Evolutionary conservation across 2,113 vertebrate species (phyloP), one percentile per base, ranked within the genome.

Genomic region (Corythornis madagascariensis): DNA sequence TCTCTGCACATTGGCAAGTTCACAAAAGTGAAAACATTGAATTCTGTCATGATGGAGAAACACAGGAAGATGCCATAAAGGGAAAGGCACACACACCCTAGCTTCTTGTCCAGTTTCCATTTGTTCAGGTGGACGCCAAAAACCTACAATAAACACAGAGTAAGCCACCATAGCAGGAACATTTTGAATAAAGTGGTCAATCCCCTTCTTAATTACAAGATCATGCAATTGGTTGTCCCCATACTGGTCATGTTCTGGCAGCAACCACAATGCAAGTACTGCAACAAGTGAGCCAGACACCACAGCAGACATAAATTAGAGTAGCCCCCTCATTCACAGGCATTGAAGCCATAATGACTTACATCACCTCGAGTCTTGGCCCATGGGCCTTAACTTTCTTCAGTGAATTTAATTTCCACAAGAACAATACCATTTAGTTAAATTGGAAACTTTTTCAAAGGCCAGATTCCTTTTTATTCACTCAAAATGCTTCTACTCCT

Each of bases 31-130:
- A 99, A 99, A 96, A 99, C 98, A 93, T 99, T 99, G 98, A 99
- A 99, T 89, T 99, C 99, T 26, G 99, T 99, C 98, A 99, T 98
- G 97, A 99, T 99, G 98, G 99, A 99, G 98, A 99, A 98, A 95
- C 99, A 99, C 94, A 99, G 97, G 98, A 99, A 99, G 97, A 99
- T 96, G 13, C 98, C 97, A 9, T 99, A 99, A 84, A 99, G 97
- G 94, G 98, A 96, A 91, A 99, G 98, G 97, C 98, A 99, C 47
- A 95, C 94, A 16, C 98, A 74, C 55, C 99, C 99, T 83, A 99
- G 97, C 93, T 99, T 99, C 94, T 97, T 98, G 97, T 99, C 98
- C 97, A 99, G 95, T 16, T 98, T 98, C 99, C 99, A 99, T 94
- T 98, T 99, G 97, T 99, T 99, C 88, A 99, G 84, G 96, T 99